Percentiles rank a stretch among this genome's conserved stretches.
These are phyloP conservation scores for Magallana gigas DNA, from an alignment of 1,140 invertebrate species.

Conservation along the genomic window DNA sequence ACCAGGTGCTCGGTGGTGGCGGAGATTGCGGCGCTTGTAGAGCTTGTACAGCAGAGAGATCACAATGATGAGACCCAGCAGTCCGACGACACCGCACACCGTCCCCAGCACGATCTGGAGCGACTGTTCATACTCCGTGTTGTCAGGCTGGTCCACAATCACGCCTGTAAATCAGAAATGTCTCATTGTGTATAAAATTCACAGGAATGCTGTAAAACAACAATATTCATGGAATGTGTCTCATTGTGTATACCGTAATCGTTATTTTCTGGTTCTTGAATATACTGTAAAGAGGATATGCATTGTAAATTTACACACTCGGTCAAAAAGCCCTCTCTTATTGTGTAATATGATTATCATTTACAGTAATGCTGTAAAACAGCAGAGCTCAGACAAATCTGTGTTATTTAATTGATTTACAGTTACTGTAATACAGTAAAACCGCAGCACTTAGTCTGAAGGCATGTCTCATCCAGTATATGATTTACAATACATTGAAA, in stretches of 20 bases:
- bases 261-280: too few relatives aligned
- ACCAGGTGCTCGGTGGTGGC: neutral
- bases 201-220: neutral
- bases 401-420: neutral
- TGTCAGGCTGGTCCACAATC: constrained; percentile 43
- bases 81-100: constrained; percentile 73
- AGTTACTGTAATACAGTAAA: too few relatives aligned
- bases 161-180: constrained; percentile 39
- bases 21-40: constrained; percentile 58
- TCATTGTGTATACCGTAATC: too few relatives aligned
- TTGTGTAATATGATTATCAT: too few relatives aligned
- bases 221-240: neutral
- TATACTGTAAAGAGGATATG: too few relatives aligned
- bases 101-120: constrained; percentile 73
- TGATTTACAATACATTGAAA: too few relatives aligned
- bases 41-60: constrained; percentile 67
- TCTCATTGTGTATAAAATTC: neutral
- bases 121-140: constrained; percentile 71
- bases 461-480: too few relatives aligned
- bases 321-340: too few relatives aligned
- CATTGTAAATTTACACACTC: too few relatives aligned
- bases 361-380: neutral
- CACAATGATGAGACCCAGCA: constrained; percentile 69
- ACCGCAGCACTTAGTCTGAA: too few relatives aligned
- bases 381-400: neutral